phyloP scores from a whole-genome alignment of 2,888 invertebrate species.

The Bellardia pandia region DNA sequence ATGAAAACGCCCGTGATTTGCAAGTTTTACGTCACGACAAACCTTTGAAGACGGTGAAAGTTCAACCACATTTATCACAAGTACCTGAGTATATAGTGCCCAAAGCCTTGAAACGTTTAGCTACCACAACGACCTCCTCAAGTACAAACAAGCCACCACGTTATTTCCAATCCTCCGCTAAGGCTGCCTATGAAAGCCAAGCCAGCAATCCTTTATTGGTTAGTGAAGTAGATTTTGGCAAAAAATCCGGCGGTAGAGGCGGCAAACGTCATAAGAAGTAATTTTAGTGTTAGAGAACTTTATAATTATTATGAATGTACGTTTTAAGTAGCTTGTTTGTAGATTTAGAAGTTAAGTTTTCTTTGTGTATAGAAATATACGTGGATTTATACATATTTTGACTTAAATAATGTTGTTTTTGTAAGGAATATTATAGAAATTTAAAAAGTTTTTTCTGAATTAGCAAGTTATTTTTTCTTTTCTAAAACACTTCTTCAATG shows the following conservation, averaged over 20 bases:
- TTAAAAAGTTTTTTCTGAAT: too few species aligned
- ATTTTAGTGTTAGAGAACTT: background rate
- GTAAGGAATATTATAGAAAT: too few species aligned
- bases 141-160: slow-evolving; percentile 71
- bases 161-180: slow-evolving; percentile 77
- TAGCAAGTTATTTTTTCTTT: too few species aligned
- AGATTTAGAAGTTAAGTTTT: slow-evolving; percentile 35
- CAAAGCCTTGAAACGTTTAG: slow-evolving; percentile 88
- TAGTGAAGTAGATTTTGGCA: slow-evolving; percentile 82
- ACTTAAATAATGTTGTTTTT: too few species aligned
- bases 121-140: slow-evolving; percentile 75
- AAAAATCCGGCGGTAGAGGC: slow-evolving; percentile 74
- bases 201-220: slow-evolving; percentile 82
- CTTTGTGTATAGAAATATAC: background rate
- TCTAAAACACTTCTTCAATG: too few species aligned
- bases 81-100: slow-evolving; percentile 97
- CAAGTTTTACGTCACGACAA: slow-evolving; percentile 93
- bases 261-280: slow-evolving; percentile 72
- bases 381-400: too few species aligned
- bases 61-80: slow-evolving; percentile 93
- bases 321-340: slow-evolving; percentile 36
- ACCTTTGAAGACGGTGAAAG: slow-evolving; percentile 92
- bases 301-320: background rate
- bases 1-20: slow-evolving; percentile 95
- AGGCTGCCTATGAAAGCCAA: slow-evolving; percentile 80